Conservation (phyloP, 1,140 invertebrate genomes). For the Drosophila pruinosa region DNA sequence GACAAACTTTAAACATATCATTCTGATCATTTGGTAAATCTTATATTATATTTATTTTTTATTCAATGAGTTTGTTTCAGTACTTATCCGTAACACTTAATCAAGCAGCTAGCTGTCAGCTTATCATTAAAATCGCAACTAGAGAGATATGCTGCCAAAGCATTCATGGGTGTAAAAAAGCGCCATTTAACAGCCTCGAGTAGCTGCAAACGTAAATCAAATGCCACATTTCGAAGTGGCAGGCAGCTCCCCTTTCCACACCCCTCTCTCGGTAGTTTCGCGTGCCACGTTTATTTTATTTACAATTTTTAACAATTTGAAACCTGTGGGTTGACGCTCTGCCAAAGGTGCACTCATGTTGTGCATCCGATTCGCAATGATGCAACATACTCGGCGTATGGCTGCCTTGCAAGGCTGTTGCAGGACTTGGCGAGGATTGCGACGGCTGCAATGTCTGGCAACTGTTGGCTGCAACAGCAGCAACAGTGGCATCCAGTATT, state of each 20-base stretch:
- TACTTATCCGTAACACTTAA: too few species aligned
- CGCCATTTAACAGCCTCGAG: slow-evolving; percentile 60
- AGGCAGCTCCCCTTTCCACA: not conserved
- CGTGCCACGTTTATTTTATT: slow-evolving; percentile 55
- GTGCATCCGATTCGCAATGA: not conserved
- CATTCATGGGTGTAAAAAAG: not conserved
- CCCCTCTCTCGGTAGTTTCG: not conserved
- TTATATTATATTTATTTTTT: too few species aligned
- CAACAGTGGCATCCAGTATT: slow-evolving; percentile 49
- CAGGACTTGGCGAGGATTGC: slow-evolving; percentile 9
- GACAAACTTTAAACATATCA: too few species aligned
- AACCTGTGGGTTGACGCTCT: slow-evolving; percentile 2
- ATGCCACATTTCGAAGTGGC: slow-evolving; percentile 62
- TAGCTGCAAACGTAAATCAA: slow-evolving; percentile 74
- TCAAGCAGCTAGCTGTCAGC: too few species aligned
- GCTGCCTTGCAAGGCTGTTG: not conserved
- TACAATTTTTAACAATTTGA: slow-evolving; percentile 52
- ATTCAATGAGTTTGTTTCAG: too few species aligned
- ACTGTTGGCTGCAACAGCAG: slow-evolving; percentile 49
- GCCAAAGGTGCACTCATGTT: not conserved
- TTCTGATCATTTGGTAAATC: too few species aligned
- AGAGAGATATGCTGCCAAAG: too few species aligned
- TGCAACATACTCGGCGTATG: slow-evolving; percentile 1
- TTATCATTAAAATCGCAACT: too few species aligned
- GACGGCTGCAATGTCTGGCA: slow-evolving; percentile 34